phyloP scores from a whole-genome alignment of 37 sponge, comb jelly and placozoan genomes.

The Theonella swinhoei region DNA sequence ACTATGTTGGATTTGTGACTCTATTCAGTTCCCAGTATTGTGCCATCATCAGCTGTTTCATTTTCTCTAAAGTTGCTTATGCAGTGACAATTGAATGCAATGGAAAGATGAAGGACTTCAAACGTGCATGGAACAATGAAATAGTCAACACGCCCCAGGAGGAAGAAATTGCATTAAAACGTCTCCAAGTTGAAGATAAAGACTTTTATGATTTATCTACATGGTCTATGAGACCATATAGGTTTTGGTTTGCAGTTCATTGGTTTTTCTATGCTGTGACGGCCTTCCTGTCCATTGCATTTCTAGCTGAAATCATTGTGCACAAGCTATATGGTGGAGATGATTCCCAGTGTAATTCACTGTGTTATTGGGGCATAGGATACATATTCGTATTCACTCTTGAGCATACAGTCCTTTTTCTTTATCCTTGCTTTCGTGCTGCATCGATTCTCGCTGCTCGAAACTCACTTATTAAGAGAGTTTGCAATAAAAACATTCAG shows the following conservation, averaged over 20 bases:
- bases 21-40: neutral
- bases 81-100: neutral
- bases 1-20: neutral
- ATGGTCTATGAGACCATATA: slow-evolving; percentile 10
- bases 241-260: slow-evolving; percentile 34
- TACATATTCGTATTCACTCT: slow-evolving; percentile 14
- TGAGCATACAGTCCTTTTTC: slow-evolving; percentile 16
- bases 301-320: neutral
- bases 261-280: slow-evolving; percentile 19
- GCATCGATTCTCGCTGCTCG: slow-evolving; percentile 9
- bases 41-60: slow-evolving; percentile 11
- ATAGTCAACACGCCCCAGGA: no score
- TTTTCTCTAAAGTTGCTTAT: slow-evolving; percentile 9
- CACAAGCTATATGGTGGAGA: neutral
- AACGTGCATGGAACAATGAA: no score
- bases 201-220: no score
- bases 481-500: neutral
- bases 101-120: neutral
- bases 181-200: no score
- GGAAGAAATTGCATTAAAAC: no score
- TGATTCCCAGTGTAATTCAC: neutral
- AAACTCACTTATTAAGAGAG: neutral
- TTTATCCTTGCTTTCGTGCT: slow-evolving; percentile 45
- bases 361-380: neutral
- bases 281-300: slow-evolving; percentile 24